Evolutionary conservation across 2,888 invertebrate genomes (phyloP).

Genomic region (Archips crataeganus): DNA sequence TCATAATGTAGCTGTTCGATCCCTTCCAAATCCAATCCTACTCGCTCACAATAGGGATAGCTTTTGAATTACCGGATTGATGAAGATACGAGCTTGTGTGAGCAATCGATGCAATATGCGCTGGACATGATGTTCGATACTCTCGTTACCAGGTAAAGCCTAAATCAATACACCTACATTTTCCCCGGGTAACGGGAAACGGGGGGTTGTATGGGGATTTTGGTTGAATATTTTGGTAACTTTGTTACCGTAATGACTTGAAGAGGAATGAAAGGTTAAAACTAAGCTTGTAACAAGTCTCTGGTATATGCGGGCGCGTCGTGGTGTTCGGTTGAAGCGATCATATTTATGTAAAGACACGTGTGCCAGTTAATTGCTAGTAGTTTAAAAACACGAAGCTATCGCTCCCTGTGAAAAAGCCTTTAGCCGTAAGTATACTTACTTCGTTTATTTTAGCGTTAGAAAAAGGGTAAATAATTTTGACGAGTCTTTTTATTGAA

Average conservation of each 20-base stretch:
- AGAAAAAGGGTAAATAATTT: too few relatives aligned
- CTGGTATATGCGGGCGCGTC: too few relatives aligned
- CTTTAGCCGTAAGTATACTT: too few relatives aligned
- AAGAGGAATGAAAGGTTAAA: neutral
- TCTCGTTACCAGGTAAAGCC: constrained; percentile 25
- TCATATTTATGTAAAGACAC: too few relatives aligned
- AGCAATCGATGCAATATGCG: neutral
- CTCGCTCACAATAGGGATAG: neutral
- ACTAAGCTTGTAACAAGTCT: too few relatives aligned
- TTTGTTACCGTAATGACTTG: neutral
- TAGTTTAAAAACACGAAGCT: too few relatives aligned
- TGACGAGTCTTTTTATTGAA: too few relatives aligned
- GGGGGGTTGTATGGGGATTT: neutral
- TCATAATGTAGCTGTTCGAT: neutral
- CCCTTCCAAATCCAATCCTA: neutral
- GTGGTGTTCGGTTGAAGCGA: too few relatives aligned
- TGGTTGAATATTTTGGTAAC: neutral
- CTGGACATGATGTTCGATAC: constrained; percentile 4
- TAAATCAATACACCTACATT: constrained; percentile 18
- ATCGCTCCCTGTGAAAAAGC: too few relatives aligned
- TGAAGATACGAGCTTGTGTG: constrained; percentile 4
- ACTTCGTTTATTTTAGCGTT: too few relatives aligned
- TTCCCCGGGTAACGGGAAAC: constrained; percentile 13
- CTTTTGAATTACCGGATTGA: neutral
- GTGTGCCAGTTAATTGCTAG: too few relatives aligned